Evolutionary conservation across 1,140 invertebrate genomes (phyloP).

Genomic region (Panulirus ornatus): DNA sequence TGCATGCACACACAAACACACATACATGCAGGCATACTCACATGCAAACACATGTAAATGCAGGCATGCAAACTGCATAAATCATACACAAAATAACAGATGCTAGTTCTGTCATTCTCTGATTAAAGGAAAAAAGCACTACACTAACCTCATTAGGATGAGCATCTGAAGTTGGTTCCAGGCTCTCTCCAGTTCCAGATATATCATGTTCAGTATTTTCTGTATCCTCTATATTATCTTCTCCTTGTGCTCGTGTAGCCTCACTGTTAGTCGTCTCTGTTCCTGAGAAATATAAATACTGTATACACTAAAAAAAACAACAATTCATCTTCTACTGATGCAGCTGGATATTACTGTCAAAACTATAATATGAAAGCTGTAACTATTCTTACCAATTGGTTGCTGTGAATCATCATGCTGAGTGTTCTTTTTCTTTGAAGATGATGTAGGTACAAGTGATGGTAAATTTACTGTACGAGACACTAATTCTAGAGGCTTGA

Average conservation of each 20-base stretch:
- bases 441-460: conserved; percentile 75
- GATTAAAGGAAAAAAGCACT: too few relatives aligned
- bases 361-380: background rate
- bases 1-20: too few relatives aligned
- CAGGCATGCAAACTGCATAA: background rate
- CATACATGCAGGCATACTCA: background rate
- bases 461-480: conserved; percentile 88
- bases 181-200: conserved; percentile 82
- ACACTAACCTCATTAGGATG: conserved; percentile 76
- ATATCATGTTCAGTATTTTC: conserved; percentile 85
- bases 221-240: conserved; percentile 83
- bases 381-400: conserved; percentile 70
- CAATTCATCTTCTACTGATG: too few relatives aligned
- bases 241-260: conserved; percentile 82
- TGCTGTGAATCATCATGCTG: conserved; percentile 59
- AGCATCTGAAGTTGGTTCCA: conserved; percentile 81
- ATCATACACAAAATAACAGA: too few relatives aligned
- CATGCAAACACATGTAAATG: background rate
- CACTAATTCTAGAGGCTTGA: conserved; percentile 91
- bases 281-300: conserved; percentile 14
- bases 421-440: conserved; percentile 68
- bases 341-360: background rate
- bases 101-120: too few relatives aligned
- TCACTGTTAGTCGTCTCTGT: conserved; percentile 82
- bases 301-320: background rate